Evolutionary conservation across 2,888 invertebrate species (phyloP), one percentile per base, ranked within the genome.

Genomic region (Cancer borealis): DNA sequence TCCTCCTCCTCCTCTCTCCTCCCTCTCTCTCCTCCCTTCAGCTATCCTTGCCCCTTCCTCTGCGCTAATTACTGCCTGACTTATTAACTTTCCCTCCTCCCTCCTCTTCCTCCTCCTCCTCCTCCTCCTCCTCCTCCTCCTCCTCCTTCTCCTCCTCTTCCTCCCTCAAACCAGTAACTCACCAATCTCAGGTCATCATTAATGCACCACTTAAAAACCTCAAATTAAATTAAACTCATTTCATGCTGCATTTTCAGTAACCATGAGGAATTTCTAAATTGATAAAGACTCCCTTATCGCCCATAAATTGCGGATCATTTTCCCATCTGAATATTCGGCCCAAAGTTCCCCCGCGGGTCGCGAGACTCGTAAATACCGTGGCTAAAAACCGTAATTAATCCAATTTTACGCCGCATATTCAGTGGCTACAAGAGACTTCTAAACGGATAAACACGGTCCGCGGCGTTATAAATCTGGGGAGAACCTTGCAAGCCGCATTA

Each of bases 341-440:
- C 66, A 21, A 66, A 66, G n/a, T n/a, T 21, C 66, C 66, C 66
- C n/a, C n/a, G 66, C 21, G 66, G n/a, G 54, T 54, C 54, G 17
- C 54, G 90, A 26, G 90, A 45, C 14, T 66, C 91, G 49, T 91
- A 91, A 91, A 91, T 91, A 91, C 39, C 73, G 17, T 66, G 66
- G 12, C 45, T 91, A 66, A 91, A 26, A 91, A 91, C 91, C 45
- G 60, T 66, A 91, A 91, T 91, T 73, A 91, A 73, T 91, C 66
- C 60, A 91, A 91, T 91, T 73, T 91, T 91, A 66, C 66, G 91
- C 91, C 39, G 39, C 60, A 91, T 91, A 91, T 66, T 39, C 91
- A 91, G 91, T 91, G 91, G 91, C 91, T 46, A 66, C 91, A 60
- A 91, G 91, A 66, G 73, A 66, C 66, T 91, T 54, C 91, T 91